Percentiles rank a stretch among this genome's conserved stretches.
These are phyloP conservation scores for Saccostrea cuccullata DNA, from an alignment of 1,140 invertebrate genomes.

Conservation along the genomic window DNA sequence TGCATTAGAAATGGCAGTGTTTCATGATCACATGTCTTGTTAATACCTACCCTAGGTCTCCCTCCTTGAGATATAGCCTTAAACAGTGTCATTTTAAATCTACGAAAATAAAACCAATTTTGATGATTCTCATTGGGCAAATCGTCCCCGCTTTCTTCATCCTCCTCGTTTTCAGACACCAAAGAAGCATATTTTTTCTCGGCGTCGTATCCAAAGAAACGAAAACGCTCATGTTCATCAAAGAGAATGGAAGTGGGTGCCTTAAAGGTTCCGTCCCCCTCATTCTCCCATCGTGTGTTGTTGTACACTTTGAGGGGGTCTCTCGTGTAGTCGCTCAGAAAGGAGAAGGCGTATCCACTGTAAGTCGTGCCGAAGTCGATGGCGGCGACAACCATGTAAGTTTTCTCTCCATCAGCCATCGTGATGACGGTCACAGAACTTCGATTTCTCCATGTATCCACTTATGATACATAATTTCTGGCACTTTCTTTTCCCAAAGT, in stretches of 20 bases:
- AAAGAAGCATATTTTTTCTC: conserved; percentile 51
- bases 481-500: too few species aligned
- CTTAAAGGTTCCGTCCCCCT: conserved; percentile 21
- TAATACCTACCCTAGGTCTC: not conserved
- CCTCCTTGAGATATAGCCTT: not conserved
- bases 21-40: too few species aligned
- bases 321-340: not conserved
- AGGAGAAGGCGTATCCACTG: conserved; percentile 20
- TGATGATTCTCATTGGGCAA: not conserved
- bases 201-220: conserved; percentile 54
- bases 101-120: conserved; percentile 45
- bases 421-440: not conserved
- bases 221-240: conserved; percentile 34
- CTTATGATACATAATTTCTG: too few species aligned
- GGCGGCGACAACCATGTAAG: conserved; percentile 7
- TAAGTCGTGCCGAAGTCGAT: conserved; percentile 39
- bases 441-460: too few species aligned
- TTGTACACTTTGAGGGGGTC: conserved; percentile 5
- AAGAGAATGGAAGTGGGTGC: conserved; percentile 51
- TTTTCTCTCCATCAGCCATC: not conserved
- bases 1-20: too few species aligned
- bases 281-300: conserved; percentile 7
- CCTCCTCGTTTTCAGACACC: conserved; percentile 11
- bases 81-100: conserved; percentile 47
- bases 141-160: not conserved